Conservation (phyloP, 2,888 invertebrate genomes). For the Himalopsyche anomala region DNA sequence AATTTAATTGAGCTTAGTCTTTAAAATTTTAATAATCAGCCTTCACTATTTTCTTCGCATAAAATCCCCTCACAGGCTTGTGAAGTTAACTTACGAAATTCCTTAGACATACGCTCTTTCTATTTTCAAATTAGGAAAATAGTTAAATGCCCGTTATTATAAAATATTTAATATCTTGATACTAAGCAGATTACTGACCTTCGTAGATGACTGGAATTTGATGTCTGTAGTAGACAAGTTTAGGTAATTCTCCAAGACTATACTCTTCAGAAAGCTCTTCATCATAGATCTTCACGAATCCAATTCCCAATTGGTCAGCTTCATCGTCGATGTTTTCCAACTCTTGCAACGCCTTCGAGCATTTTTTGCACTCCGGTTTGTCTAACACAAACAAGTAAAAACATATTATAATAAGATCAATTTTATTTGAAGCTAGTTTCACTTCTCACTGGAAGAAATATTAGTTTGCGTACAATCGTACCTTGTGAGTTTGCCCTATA, state of each 20-base stretch:
- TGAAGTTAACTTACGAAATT: too few relatives aligned
- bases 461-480: not conserved
- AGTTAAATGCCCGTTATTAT: too few relatives aligned
- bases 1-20: too few relatives aligned
- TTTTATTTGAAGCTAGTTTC: slow-evolving; percentile 32
- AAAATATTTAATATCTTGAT: too few relatives aligned
- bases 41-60: too few relatives aligned
- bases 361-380: slow-evolving; percentile 94
- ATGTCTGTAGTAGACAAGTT: slow-evolving; percentile 94
- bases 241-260: slow-evolving; percentile 91
- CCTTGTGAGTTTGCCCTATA: too few relatives aligned
- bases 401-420: slow-evolving; percentile 44
- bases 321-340: slow-evolving; percentile 96
- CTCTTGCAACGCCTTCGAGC: slow-evolving; percentile 92
- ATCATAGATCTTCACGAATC: slow-evolving; percentile 96
- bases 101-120: too few relatives aligned
- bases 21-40: too few relatives aligned
- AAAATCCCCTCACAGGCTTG: too few relatives aligned
- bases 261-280: slow-evolving; percentile 94
- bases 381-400: slow-evolving; percentile 76
- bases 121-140: too few relatives aligned
- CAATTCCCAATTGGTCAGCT: slow-evolving; percentile 94
- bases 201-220: slow-evolving; percentile 96
- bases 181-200: slow-evolving; percentile 77
- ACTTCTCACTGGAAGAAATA: not conserved